These are phyloP conservation scores for Amphilophus citrinellus DNA, from an alignment of 2,113 vertebrate genomes.

Conservation along the genomic window DNA sequence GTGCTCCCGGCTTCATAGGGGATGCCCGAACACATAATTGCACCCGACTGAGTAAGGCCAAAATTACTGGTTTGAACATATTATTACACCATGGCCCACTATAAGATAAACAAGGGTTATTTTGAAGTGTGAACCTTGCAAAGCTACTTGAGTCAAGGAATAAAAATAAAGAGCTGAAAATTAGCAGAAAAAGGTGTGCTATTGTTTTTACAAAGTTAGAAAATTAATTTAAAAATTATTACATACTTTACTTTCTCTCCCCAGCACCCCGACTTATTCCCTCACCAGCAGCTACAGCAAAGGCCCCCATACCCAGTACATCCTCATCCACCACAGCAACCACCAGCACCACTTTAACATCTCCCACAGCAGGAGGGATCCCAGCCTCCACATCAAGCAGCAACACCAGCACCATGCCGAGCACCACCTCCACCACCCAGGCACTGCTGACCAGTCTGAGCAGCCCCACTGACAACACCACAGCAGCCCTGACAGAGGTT, in stretches of 20 bases:
- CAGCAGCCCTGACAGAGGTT: constrained; percentile 88
- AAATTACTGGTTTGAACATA: neutral
- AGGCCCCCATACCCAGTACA: constrained; percentile 2
- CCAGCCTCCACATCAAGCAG: constrained; percentile 50
- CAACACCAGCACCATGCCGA: constrained; percentile 69
- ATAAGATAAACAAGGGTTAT: neutral
- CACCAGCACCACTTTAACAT: constrained; percentile 72
- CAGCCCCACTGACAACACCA: constrained; percentile 89
- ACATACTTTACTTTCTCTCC: constrained; percentile 22
- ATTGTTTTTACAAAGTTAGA: neutral
- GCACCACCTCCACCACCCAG: constrained; percentile 78
- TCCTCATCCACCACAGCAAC: constrained; percentile 44
- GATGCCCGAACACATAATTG: constrained; percentile 84
- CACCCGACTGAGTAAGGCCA: constrained; percentile 84
- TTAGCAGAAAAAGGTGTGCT: neutral
- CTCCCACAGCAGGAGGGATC: constrained; percentile 23
- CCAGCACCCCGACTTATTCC: constrained; percentile 59
- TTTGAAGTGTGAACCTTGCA: neutral
- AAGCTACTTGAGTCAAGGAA: neutral
- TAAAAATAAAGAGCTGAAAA: neutral
- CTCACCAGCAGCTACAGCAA: constrained; percentile 35
- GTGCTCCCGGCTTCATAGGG: constrained; percentile 83
- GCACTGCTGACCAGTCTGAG: constrained; percentile 81
- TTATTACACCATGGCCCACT: neutral
- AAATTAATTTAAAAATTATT: neutral